Evolutionary conservation across 2,113 vertebrate genomes (phyloP).

Genomic region (Esox niger): DNA sequence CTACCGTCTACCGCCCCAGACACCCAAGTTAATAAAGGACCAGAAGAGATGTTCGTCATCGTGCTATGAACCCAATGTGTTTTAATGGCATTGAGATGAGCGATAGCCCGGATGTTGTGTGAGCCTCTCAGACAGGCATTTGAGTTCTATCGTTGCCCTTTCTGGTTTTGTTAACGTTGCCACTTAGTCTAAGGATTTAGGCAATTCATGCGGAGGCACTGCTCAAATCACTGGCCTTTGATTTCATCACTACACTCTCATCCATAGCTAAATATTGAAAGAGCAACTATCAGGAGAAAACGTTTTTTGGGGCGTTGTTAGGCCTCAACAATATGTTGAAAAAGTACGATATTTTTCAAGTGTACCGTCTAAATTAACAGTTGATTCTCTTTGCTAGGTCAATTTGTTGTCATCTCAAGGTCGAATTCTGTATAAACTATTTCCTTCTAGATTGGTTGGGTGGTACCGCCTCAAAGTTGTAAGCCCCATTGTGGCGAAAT

Average conservation of each 20-base stretch:
- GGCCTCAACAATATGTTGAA: too few species aligned
- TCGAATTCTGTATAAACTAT: too few species aligned
- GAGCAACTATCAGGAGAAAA: too few species aligned
- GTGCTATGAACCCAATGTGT: not conserved
- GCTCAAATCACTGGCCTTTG: not conserved
- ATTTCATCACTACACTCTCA: constrained; percentile 17
- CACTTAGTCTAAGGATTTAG: not conserved
- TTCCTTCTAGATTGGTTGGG: too few species aligned
- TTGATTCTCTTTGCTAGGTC: too few species aligned
- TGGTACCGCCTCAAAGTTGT: too few species aligned
- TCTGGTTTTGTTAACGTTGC: not conserved
- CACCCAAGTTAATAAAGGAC: not conserved
- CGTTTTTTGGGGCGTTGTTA: too few species aligned
- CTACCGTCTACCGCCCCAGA: not conserved
- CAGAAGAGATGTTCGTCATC: too few species aligned
- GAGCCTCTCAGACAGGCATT: not conserved
- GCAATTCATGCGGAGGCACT: constrained; percentile 10
- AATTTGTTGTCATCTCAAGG: too few species aligned
- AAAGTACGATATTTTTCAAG: too few species aligned
- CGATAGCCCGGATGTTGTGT: not conserved
- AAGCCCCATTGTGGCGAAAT: too few species aligned
- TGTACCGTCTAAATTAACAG: too few species aligned
- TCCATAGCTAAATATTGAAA: not conserved
- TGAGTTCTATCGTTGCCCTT: not conserved
- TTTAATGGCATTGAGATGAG: not conserved